These are phyloP conservation scores for Hapalemur alaotrensis DNA, from an alignment of 2,797 vertebrate species.

Conservation along the genomic window DNA sequence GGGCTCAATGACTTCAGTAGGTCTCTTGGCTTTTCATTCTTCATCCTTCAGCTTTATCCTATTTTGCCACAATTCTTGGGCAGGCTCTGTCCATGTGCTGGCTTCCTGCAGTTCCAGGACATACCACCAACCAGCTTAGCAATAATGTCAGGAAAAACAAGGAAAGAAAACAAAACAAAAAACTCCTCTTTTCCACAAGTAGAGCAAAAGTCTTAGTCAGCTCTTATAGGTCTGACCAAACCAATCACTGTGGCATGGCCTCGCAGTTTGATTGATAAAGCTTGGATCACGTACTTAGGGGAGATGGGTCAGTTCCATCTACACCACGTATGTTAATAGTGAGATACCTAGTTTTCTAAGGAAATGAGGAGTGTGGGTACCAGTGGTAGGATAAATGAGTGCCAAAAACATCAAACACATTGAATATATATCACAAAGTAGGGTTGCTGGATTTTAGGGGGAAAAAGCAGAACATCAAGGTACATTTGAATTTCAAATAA, in stretches of 20 bases:
- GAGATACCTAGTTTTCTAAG: not conserved
- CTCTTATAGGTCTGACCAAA: not conserved
- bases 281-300: not conserved
- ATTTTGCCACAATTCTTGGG: not conserved
- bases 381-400: not conserved
- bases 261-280: not conserved
- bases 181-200: not conserved
- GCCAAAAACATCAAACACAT: not conserved
- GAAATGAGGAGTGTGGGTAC: not conserved
- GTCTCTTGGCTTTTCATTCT: not conserved
- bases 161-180: not conserved
- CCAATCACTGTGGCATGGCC: too few relatives aligned
- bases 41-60: not conserved
- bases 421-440: not conserved
- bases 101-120: not conserved
- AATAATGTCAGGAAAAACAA: not conserved
- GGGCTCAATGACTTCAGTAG: not conserved
- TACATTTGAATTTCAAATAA: not conserved
- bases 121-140: not conserved
- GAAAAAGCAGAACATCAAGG: not conserved
- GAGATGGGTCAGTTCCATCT: not conserved
- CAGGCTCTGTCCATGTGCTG: not conserved
- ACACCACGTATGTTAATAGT: not conserved
- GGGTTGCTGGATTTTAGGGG: not conserved
- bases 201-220: not conserved